phyloP scores from a whole-genome alignment of 2,113 vertebrate species.

The Boulengeromyrus knoepffleri region DNA sequence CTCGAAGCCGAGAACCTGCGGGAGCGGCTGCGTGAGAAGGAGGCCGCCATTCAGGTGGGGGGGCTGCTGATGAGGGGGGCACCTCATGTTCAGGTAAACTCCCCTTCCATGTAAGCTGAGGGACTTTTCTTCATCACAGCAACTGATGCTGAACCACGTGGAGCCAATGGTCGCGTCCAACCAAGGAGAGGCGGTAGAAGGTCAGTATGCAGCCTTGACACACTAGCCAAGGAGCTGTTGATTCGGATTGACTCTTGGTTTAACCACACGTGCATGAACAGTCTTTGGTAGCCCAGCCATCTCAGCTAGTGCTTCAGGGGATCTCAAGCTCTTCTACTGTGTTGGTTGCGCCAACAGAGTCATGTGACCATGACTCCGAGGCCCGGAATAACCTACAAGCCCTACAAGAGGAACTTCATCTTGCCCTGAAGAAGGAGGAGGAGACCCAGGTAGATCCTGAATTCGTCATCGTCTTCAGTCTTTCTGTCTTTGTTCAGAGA shows the following conservation, averaged over 20 bases:
- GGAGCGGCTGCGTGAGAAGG: constrained; percentile 60
- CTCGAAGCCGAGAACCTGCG: constrained; percentile 43
- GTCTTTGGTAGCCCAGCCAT: not conserved
- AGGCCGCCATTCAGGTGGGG: constrained; percentile 67
- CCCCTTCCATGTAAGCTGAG: not conserved
- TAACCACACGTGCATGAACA: not conserved
- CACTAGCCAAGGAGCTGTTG: not conserved
- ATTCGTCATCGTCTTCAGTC: not conserved
- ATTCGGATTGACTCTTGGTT: not conserved
- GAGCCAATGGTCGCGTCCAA: constrained; percentile 43
- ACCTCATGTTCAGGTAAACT: not conserved
- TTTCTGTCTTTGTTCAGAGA: not conserved
- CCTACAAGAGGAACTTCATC: constrained; percentile 76
- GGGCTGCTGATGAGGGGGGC: no score
- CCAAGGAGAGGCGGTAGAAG: constrained; percentile 37
- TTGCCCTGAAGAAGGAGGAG: constrained; percentile 75
- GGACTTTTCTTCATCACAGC: constrained; percentile 35
- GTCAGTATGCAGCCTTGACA: constrained; percentile 18
- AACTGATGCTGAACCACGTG: constrained; percentile 54
- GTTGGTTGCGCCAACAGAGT: constrained; percentile 7
- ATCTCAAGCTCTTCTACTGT: not conserved
- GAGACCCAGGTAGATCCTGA: constrained; percentile 73
- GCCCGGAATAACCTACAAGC: constrained; percentile 60
- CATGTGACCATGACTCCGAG: constrained; percentile 18
- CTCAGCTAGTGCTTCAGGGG: not conserved